Base-by-base conservation (phyloP, 2,888 invertebrate genomes). In the Chrysopilus asiliformis region DNA sequence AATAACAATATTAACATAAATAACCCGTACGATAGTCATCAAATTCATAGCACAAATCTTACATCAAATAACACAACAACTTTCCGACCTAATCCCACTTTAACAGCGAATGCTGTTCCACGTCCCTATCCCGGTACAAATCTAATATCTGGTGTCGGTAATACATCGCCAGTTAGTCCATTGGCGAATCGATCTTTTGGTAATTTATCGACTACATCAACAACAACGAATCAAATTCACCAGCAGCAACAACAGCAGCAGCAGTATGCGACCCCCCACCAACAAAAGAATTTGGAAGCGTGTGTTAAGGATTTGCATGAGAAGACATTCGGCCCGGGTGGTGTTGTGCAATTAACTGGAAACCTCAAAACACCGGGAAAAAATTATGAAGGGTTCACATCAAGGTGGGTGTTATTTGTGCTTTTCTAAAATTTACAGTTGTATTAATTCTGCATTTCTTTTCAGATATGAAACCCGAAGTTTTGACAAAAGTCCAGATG, bases 371-470 rank as follows among this genome's bases (percentile, higher is more conserved):
- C 34, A 20, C 53, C 30, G 54, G 66, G 66, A 28, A 68, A 68
- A 49, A 72, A 66, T 45, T 76, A 76, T 50, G 76, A 76, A 50
- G 76, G 75, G 35, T 76, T 73, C 50, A 75, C 76, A 10, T 73
- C 74, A 35, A 74, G 74, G 75, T 75, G 45, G 68, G 68, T 43
- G 16, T 4, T 28, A 30, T 29, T 3, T 10, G 6, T 29, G 16
- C 8, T 29, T 7, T 15, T 8, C 17, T 31, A 18, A 19, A 22
- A 8, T 22, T 22, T 10, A 8, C 22, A 22, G 10, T 22, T 8
- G 7, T 22, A 8, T 8, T 22, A 22, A 7, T 7, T 22, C 22
- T 22, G 7, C 10, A 22, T 22, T 10, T 22, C 22, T 36, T 45
- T 48, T 36, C 37, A 64, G 63, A 53, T 64, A 64, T 38, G 63